phyloP scores from a whole-genome alignment of 2,888 invertebrate species.

The Melikaiella ostensackeni region DNA sequence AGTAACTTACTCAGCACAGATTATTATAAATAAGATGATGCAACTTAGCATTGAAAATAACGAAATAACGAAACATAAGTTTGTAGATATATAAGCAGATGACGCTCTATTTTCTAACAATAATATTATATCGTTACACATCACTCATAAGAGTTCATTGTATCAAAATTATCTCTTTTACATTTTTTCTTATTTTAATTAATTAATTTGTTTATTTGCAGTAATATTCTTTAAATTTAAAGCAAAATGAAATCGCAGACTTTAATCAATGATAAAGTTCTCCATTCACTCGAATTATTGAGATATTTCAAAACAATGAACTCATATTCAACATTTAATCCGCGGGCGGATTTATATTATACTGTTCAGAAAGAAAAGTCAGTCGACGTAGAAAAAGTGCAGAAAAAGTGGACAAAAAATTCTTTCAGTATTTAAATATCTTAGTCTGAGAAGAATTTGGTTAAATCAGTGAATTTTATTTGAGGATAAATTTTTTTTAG shows the following conservation, averaged over 20 bases:
- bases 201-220: no score
- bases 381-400: background rate
- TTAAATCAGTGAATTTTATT: background rate
- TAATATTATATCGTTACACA: slow-evolving; percentile 18
- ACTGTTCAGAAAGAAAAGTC: background rate
- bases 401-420: no score
- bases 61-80: slow-evolving; percentile 35
- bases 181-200: background rate
- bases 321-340: slow-evolving; percentile 21
- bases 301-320: background rate
- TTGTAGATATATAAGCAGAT: slow-evolving; percentile 23
- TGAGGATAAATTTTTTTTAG: background rate
- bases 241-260: background rate
- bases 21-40: background rate
- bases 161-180: background rate
- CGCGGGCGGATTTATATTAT: slow-evolving; percentile 42
- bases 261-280: background rate
- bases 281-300: background rate
- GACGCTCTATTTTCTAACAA: slow-evolving; percentile 25
- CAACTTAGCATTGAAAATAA: background rate
- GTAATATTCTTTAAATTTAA: no score
- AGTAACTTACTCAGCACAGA: no score
- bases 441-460: background rate
- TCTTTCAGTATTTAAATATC: background rate
- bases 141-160: background rate